phyloP scores from a whole-genome alignment of 2,797 vertebrate species.

The Dryobates pubescens region DNA sequence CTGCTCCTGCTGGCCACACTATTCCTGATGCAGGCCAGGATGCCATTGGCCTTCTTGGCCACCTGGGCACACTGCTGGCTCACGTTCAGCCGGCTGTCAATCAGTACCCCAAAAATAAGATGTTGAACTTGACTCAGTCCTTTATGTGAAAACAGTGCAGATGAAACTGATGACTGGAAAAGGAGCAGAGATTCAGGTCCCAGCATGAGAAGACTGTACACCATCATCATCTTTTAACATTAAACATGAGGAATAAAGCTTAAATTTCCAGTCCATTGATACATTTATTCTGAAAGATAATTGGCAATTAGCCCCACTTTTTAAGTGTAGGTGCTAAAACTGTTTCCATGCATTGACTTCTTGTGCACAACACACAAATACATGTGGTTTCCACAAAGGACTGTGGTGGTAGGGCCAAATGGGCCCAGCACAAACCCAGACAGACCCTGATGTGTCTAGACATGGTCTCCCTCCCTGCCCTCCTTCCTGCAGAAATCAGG shows the following conservation, averaged over 20 bases:
- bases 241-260: not conserved
- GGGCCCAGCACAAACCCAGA: too few relatives aligned
- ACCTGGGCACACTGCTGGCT: too few relatives aligned
- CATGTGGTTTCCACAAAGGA: not conserved
- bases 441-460: too few relatives aligned
- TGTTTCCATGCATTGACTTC: not conserved
- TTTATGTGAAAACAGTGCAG: not conserved
- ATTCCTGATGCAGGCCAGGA: too few relatives aligned
- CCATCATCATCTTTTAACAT: not conserved
- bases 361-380: not conserved
- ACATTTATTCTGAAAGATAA: not conserved
- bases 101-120: not conserved
- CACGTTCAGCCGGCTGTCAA: too few relatives aligned
- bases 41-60: too few relatives aligned
- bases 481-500: too few relatives aligned
- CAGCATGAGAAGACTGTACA: not conserved
- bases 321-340: not conserved
- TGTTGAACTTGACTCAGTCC: not conserved
- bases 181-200: not conserved
- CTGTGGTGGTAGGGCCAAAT: too few relatives aligned
- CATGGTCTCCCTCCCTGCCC: too few relatives aligned
- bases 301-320: not conserved
- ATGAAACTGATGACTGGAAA: not conserved
- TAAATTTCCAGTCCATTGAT: not conserved
- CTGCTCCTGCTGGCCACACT: too few relatives aligned